Evolutionary conservation across 2,797 vertebrate genomes (phyloP), one percentile per base, ranked within the genome.

Genomic region (Microchirus variegatus): DNA sequence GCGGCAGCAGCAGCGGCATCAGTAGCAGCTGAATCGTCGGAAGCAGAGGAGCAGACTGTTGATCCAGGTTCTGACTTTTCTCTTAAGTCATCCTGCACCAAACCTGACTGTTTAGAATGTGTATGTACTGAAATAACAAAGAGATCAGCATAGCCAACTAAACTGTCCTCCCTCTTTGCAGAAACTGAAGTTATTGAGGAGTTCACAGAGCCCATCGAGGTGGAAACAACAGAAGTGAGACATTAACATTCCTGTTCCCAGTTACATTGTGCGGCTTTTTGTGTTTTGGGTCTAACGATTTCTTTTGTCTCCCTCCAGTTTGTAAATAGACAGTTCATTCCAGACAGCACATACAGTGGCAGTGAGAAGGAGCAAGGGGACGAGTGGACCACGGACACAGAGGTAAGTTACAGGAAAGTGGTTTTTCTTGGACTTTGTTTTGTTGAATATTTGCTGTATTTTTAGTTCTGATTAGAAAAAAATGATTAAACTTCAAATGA

Each of bases 241-340:
- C n/a, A n/a, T 45, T 12, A 36, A 12, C 42, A 11, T 4, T 8
- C 40, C 14, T n/a, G n/a, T 35, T n/a, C 10, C 12, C 17, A 49
- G 35, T 38, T 26, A 26, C 3, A 13, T 46, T 11, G 36, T 12
- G 5, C 4, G 0, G 2, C 2, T 47, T 22, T 31, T 55, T 4
- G 4, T 38, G 15, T 14, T 8, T 9, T 6, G 14, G 2, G 17
- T 9, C 37, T 41, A 13, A 53, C 6, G 8, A 1, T 10, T 42
- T 9, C 6, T 18, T 7, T 8, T 5, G 16, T 43, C 59, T 22
- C 8, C 18, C 17, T 74, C 55, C 91, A 99, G 97, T 99, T 98
- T 92, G 94, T 99, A 93, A 99, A 99, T 93, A 96, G 96, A 93
- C 97, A 99, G 92, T 99, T 98, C 93, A 97, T 98, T 95, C 94